Evolutionary conservation across 2,113 vertebrate genomes (phyloP).

Genomic region (Chlorodrepanis virens): DNA sequence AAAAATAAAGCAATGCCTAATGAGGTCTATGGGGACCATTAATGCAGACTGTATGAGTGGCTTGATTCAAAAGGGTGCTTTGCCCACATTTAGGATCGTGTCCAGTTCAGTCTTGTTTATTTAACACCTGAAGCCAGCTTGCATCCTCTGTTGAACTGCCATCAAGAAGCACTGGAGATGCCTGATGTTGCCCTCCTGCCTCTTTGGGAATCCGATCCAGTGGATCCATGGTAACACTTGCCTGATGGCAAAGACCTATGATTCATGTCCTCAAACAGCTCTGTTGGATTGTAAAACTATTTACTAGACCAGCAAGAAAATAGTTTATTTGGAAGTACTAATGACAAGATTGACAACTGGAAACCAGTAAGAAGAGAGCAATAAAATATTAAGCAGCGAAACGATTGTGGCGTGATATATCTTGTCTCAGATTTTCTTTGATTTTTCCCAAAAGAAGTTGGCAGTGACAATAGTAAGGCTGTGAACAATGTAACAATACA

Average conservation of each 20-base stretch:
- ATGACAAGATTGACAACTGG: background rate
- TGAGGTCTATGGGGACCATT: background rate
- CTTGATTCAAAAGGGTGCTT: background rate
- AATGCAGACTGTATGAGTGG: background rate
- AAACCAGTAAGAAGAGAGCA: conserved; percentile 9
- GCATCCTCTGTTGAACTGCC: background rate
- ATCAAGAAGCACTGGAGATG: background rate
- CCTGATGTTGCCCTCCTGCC: background rate
- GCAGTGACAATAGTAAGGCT: conserved; percentile 55
- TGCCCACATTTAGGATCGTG: background rate
- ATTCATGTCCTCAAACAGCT: background rate
- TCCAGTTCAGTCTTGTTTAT: background rate
- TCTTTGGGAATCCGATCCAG: background rate
- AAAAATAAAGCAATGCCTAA: background rate
- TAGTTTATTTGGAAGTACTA: background rate
- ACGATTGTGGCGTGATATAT: conserved; percentile 45
- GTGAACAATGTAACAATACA: conserved; percentile 61
- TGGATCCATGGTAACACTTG: background rate
- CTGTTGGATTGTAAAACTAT: background rate
- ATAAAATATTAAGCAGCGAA: conserved; percentile 29
- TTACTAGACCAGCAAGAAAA: background rate
- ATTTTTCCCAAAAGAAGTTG: conserved; percentile 65
- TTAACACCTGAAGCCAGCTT: background rate
- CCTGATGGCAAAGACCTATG: background rate
- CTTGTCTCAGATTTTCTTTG: conserved; percentile 67